Conservation (phyloP, 1,140 invertebrate species). For the Cataglyphis hispanica region DNA sequence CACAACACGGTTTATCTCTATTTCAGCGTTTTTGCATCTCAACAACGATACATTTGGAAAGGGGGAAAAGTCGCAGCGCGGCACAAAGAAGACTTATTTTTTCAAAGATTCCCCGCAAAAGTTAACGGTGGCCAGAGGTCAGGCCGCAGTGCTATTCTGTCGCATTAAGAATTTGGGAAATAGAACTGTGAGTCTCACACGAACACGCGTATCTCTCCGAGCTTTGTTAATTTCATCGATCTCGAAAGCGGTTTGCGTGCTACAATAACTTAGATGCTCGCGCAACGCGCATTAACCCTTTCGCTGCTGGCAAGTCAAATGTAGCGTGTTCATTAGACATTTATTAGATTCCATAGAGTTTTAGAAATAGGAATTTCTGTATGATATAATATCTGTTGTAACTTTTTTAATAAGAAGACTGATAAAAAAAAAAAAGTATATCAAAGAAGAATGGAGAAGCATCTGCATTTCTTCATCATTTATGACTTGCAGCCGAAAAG, state of each 20-base stretch:
- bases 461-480: slow-evolving; percentile 39
- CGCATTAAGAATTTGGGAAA: slow-evolving; percentile 94
- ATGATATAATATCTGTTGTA: not conserved
- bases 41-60: slow-evolving; percentile 56
- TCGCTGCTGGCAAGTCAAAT: slow-evolving; percentile 35
- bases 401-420: not conserved
- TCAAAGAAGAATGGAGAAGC: not conserved
- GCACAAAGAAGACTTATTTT: slow-evolving; percentile 91
- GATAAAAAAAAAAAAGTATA: not conserved
- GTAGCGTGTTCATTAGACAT: slow-evolving; percentile 31
- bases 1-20: slow-evolving; percentile 25
- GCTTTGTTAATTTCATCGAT: slow-evolving; percentile 31
- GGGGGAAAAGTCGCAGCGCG: slow-evolving; percentile 90
- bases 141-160: slow-evolving; percentile 92
- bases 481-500: slow-evolving; percentile 14
- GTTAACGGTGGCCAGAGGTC: slow-evolving; percentile 93
- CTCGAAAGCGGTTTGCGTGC: slow-evolving; percentile 17
- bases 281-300: slow-evolving; percentile 42
- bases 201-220: not conserved
- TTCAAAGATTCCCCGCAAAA: slow-evolving; percentile 93
- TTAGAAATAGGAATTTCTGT: not conserved
- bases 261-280: slow-evolving; percentile 24
- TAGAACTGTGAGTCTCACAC: slow-evolving; percentile 91
- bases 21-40: slow-evolving; percentile 62
- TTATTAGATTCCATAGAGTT: slow-evolving; percentile 3